Evolutionary conservation across 1,140 invertebrate genomes (phyloP).

Genomic region (Drosophila fuyamai): DNA sequence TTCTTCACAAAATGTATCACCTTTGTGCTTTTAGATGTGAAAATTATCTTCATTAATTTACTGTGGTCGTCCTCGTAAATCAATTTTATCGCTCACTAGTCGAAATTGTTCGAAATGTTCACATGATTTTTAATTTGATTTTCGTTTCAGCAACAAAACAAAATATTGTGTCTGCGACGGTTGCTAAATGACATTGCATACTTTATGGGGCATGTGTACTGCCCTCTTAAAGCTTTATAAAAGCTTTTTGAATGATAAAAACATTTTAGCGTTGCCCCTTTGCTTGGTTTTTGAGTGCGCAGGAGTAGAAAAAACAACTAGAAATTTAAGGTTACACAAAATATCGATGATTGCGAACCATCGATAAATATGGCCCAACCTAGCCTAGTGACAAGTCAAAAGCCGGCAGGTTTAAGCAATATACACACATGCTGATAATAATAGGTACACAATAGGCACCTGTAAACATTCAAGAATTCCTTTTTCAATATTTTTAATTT

Average conservation of each 20-base stretch:
- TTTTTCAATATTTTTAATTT: no score
- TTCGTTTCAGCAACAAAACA: background rate
- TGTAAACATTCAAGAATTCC: no score
- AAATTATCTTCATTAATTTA: background rate
- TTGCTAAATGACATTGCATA: slow-evolving; percentile 27
- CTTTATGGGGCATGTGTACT: background rate
- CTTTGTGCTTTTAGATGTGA: background rate
- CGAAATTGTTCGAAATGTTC: background rate
- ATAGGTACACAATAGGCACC: no score
- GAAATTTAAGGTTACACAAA: no score
- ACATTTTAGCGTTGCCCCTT: background rate
- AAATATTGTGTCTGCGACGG: background rate
- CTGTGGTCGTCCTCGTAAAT: background rate
- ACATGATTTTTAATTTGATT: background rate
- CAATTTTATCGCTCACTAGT: background rate
- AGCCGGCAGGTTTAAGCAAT: no score
- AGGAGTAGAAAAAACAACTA: no score
- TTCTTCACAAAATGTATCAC: background rate
- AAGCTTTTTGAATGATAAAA: background rate
- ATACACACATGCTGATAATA: no score
- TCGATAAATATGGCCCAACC: no score
- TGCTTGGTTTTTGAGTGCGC: no score
- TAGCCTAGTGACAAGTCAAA: no score
- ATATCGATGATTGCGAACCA: no score
- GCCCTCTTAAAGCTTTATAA: background rate